A percentile compares a stretch with the other conserved stretches of the same genome.
phyloP scores from a whole-genome alignment of 2,888 invertebrate species.

The Aproaerema taeniolella region DNA sequence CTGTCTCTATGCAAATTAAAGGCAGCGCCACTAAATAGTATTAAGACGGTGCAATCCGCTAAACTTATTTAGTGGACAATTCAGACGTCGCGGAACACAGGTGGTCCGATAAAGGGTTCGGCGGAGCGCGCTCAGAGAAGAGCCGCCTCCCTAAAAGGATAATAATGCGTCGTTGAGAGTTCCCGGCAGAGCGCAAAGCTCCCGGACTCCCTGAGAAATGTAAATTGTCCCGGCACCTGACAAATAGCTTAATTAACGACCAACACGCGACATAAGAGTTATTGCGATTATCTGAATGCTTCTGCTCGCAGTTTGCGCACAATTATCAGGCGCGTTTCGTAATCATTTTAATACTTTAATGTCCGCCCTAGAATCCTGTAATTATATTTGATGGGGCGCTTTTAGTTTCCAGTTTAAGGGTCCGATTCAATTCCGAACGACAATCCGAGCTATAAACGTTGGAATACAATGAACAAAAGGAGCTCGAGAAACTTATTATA shows the following conservation, averaged over 20 bases:
- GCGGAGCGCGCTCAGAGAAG: slow-evolving; percentile 53
- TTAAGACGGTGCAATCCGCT: slow-evolving; percentile 61
- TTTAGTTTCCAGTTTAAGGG: slow-evolving; percentile 14
- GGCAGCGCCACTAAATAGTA: slow-evolving; percentile 62
- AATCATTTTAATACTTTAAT: slow-evolving; percentile 31
- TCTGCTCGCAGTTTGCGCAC: too few relatives aligned
- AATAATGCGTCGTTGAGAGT: slow-evolving; percentile 73
- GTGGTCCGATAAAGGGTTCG: slow-evolving; percentile 74
- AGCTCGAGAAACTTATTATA: slow-evolving; percentile 45
- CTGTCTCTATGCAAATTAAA: slow-evolving; percentile 62
- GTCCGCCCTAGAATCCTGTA: slow-evolving; percentile 35
- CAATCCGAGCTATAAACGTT: slow-evolving; percentile 31
- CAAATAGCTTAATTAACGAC: slow-evolving; percentile 77
- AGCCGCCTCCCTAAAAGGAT: slow-evolving; percentile 76
- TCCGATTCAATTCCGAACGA: slow-evolving; percentile 23
- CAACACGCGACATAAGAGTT: slow-evolving; percentile 61
- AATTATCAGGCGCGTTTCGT: slow-evolving; percentile 31
- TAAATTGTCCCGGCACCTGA: slow-evolving; percentile 68
- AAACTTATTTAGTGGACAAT: slow-evolving; percentile 76
- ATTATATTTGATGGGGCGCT: slow-evolving; percentile 28
- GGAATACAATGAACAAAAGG: slow-evolving; percentile 57
- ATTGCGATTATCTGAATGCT: slow-evolving; percentile 57
- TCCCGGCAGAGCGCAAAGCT: slow-evolving; percentile 45
- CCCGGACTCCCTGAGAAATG: slow-evolving; percentile 65
- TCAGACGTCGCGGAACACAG: slow-evolving; percentile 72